These are phyloP conservation scores for Phenacoccus solenopsis DNA, from an alignment of 1,140 invertebrate genomes.

Conservation along the genomic window DNA sequence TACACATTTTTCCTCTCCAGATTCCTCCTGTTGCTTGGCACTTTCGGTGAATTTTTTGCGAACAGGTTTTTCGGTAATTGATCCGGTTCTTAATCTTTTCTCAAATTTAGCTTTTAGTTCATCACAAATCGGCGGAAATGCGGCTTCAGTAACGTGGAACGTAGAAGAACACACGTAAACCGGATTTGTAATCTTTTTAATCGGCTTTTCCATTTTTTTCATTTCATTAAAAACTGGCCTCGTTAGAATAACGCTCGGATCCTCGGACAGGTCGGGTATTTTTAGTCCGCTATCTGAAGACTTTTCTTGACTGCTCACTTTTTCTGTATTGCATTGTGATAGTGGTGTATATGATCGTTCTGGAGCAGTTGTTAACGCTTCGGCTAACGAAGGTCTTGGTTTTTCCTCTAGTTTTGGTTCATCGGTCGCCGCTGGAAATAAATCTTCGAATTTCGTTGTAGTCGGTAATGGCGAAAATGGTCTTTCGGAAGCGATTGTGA, in stretches of 20 bases:
- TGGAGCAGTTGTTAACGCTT: constrained; percentile 51
- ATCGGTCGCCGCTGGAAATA: constrained; percentile 4
- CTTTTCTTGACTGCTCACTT: too few species aligned
- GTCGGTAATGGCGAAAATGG: constrained; percentile 37
- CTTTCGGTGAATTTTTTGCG: background rate
- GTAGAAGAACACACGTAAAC: background rate
- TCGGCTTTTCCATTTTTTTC: background rate
- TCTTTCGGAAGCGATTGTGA: constrained; percentile 51
- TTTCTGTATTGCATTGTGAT: background rate
- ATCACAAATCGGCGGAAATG: background rate
- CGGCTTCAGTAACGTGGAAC: background rate
- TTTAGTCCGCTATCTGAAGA: background rate
- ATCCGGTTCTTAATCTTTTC: background rate
- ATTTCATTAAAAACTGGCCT: background rate
- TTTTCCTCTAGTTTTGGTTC: constrained; percentile 23
- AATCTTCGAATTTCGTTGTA: constrained; percentile 18
- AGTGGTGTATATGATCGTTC: constrained; percentile 42
- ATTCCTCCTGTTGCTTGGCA: background rate
- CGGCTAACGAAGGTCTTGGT: constrained; percentile 40
- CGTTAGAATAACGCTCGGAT: background rate
- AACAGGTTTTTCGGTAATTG: background rate
- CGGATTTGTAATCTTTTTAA: background rate
- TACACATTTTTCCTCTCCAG: too few species aligned
- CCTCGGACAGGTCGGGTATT: background rate
- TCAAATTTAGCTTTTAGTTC: background rate